These are phyloP conservation scores for Odontomachus brunneus DNA, from an alignment of 1,140 invertebrate species.

Conservation along the genomic window DNA sequence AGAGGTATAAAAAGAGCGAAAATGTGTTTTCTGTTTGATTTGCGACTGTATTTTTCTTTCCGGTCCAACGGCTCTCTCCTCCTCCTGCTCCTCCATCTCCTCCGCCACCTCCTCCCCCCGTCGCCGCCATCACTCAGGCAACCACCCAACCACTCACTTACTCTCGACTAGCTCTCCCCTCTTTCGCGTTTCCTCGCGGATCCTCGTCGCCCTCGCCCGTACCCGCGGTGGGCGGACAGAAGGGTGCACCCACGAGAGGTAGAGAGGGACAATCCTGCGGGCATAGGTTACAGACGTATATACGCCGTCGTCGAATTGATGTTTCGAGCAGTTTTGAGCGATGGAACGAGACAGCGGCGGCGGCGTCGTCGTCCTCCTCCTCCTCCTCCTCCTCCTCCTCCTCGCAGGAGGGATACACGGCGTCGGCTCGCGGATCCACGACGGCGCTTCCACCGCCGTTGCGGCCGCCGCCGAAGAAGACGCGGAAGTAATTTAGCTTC, in stretches of 20 bases:
- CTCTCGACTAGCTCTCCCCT: constrained; percentile 27
- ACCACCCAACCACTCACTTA: constrained; percentile 52
- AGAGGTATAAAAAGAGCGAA: constrained; percentile 74
- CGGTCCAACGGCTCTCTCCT: constrained; percentile 44
- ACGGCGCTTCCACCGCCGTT: too few relatives aligned
- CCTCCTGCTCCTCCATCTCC: not conserved
- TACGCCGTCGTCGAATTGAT: constrained; percentile 4
- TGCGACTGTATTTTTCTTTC: constrained; percentile 77
- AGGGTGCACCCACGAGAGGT: constrained; percentile 2
- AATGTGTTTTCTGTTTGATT: constrained; percentile 80
- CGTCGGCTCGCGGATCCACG: too few relatives aligned
- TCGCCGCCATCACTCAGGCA: constrained; percentile 41
- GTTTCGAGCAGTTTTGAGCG: constrained; percentile 9
- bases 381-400: too few relatives aligned
- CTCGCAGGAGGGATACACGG: too few relatives aligned
- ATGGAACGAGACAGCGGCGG: not conserved
- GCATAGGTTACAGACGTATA: constrained; percentile 32
- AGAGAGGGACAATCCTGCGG: constrained; percentile 18
- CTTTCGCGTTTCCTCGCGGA: constrained; percentile 2
- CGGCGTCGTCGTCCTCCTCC: too few relatives aligned
- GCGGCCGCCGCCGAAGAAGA: not conserved
- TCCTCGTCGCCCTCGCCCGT: not conserved
- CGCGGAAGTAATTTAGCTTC: not conserved
- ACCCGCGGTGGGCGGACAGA: constrained; percentile 2
- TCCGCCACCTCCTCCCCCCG: not conserved